These are phyloP conservation scores for Mungos mungo DNA, from an alignment of 2,113 vertebrate genomes.

Conservation along the genomic window DNA sequence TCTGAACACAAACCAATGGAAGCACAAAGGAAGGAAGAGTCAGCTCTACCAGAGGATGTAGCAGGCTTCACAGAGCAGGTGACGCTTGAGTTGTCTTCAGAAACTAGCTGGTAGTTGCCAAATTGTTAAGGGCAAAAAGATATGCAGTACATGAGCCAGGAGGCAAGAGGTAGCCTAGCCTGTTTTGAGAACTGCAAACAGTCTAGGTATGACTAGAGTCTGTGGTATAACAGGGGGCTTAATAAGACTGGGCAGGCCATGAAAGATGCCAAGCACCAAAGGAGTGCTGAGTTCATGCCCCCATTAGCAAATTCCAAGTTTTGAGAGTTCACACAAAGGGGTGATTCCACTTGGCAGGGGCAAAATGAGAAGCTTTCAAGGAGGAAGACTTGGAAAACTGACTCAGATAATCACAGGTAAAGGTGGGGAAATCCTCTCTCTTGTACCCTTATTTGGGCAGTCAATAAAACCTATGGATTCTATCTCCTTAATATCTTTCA, in stretches of 20 bases:
- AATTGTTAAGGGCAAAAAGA: neutral
- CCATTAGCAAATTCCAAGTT: neutral
- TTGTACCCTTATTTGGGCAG: neutral
- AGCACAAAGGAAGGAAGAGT: neutral
- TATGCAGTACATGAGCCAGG: neutral
- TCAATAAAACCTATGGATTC: neutral
- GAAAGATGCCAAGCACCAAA: neutral
- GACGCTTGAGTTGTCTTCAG: neutral
- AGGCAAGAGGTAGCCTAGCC: neutral
- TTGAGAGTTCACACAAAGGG: neutral
- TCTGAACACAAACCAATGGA: neutral
- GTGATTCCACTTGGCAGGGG: neutral
- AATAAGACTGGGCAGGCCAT: neutral
- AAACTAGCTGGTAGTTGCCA: neutral
- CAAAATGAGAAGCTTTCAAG: neutral
- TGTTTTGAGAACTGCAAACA: neutral
- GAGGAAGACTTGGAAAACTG: neutral
- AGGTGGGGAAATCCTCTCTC: neutral
- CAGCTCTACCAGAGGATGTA: neutral
- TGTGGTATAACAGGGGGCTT: neutral
- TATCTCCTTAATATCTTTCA: neutral
- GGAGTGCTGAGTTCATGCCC: neutral
- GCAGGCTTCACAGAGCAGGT: neutral
- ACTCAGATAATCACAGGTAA: neutral
- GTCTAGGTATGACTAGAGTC: neutral